Evolutionary conservation across 2,113 vertebrate species (phyloP), one percentile per base, ranked within the genome.

Genomic region (Psittacula cyanocephala): DNA sequence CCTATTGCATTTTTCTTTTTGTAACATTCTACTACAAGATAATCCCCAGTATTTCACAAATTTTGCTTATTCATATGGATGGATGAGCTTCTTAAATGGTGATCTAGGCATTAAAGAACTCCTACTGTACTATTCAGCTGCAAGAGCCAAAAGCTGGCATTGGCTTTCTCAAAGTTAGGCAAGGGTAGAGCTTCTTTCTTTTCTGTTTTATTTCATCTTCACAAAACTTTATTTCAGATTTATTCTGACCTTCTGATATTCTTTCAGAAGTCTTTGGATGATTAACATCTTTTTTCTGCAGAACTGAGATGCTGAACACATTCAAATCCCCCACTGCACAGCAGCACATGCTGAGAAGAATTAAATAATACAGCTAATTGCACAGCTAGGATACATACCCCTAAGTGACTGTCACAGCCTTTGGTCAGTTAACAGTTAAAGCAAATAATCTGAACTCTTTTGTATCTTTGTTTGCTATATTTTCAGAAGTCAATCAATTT

Each of bases 161-260:
- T 88, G 85, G 64, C 44, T 96, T 96, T 97, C 97, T 97, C 86
- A 96, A 91, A 97, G 49, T 84, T 91, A 93, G 64, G 27, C 53
- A 80, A 62, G n/a, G 92, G 86, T 96, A 97, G 87, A 92, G 82
- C 50, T 96, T 96, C 85, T 83, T 88, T 88, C 47, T 89, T 86
- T 96, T 98, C 96, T 85, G 91, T 81, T 98, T 95, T 89, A 93
- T 95, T 97, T 97, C 87, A 83, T 94, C 97, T 97, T 70, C 46
- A 97, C 83, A 96, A 97, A 97, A 96, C 94, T 97, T 94, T 96
- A 95, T 97, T 97, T 97, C 84, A 88, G 84, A 94, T 98, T 97
- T 96, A 95, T 97, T 97, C 81, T 93, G 96, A 96, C 95, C 96
- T 97, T 91, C 93, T 96, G 96, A 97, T 92, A 97, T 95, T 98